Percentiles rank a stretch among this genome's conserved stretches.
Evolutionary conservation across 2,113 vertebrate species (phyloP).

Genomic region (Xiphorhynchus elegans): DNA sequence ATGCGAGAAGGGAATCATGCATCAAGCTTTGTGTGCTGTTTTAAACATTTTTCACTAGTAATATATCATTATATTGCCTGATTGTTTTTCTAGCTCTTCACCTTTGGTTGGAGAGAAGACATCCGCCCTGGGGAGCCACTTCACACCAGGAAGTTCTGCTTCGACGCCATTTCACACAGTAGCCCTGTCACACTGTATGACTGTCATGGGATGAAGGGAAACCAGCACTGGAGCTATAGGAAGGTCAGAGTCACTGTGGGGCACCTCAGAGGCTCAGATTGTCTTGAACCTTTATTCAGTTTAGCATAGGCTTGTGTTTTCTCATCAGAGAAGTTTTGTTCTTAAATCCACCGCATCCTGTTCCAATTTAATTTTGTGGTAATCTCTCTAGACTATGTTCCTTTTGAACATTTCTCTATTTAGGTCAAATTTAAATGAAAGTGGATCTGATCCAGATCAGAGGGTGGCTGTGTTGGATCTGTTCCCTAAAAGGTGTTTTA

Average conservation of each 20-base stretch:
- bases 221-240: conserved; percentile 88
- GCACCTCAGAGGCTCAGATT: background rate
- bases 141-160: conserved; percentile 89
- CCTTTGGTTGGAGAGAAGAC: conserved; percentile 92
- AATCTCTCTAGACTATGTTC: background rate
- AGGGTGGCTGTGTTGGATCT: conserved; percentile 4
- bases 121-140: conserved; percentile 87
- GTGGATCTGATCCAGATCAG: conserved; percentile 22
- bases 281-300: background rate
- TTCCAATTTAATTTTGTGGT: background rate
- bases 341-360: background rate
- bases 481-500: conserved; percentile 47
- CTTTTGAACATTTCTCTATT: background rate
- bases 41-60: background rate
- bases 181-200: conserved; percentile 87
- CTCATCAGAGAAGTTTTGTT: background rate
- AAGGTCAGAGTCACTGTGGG: conserved; percentile 75
- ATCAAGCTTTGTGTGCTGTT: background rate
- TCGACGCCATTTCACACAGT: conserved; percentile 82
- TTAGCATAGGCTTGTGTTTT: background rate
- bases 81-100: conserved; percentile 81
- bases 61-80: background rate
- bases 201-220: conserved; percentile 91
- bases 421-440: conserved; percentile 50
- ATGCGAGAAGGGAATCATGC: rapidly evolving